Base-by-base conservation (phyloP, 2,888 invertebrate genomes). In the Spicauda simplicius region DNA sequence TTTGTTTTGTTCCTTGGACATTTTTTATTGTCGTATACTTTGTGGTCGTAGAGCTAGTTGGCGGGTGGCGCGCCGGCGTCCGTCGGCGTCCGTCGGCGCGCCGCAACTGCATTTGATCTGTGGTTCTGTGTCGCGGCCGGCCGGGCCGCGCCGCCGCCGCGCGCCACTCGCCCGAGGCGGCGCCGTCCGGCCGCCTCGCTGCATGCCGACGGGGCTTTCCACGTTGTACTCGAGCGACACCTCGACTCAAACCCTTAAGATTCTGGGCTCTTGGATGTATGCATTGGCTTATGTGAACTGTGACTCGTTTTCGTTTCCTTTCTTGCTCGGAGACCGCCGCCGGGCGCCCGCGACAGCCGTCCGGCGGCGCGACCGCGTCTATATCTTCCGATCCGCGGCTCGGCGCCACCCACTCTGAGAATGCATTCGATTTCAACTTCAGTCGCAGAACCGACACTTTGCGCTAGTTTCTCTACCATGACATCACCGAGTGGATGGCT, bases 191-290 rank as follows among this genome's bases (percentile, higher is more conserved):
- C 86, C 83, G 87, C 86, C 87, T 81, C 86, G 89, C 91, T 89
- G 90, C 90, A 90, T 90, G 90, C 90, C 90, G 87, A 84, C 88
- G 85, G 86, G 91, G 91, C 91, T 91, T 91, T 91, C 89, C 88
- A 88, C 90, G 88, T 91, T 89, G 84, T 89, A 88, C 83, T 87
- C 90, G 87, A 89, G 80, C 76, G 86, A 90, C 86, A 89, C 85
- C 90, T 88, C 90, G 88, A 91, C 85, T 88, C 90, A 92, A 93
- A 92, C 93, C 92, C 93, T 92, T 92, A 91, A 92, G 85, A 92
- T 93, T 93, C 92, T 92, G 92, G 92, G 92, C 93, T 93, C 91
- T 92, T 93, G 93, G 92, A 92, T 93, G 91, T 92, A 87, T 92
- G 92, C 92, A 92, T 92, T 93, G 92, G 92, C 92, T 92, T 93